Conservation (phyloP, 2,113 vertebrate genomes). For the Perca fluviatilis region DNA sequence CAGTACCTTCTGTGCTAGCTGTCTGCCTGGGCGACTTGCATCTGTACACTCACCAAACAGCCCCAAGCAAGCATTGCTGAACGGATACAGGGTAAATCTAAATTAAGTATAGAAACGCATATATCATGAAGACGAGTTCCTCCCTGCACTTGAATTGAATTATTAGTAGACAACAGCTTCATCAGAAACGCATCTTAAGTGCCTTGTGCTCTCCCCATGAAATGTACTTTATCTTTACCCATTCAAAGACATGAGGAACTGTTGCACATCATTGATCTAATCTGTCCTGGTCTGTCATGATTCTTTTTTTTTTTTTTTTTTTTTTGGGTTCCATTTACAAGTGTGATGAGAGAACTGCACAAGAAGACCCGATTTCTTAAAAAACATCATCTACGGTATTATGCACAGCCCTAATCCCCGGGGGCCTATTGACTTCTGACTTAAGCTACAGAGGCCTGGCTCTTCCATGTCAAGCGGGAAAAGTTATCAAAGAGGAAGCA, state of each 20-base stretch:
- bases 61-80: conserved; percentile 41
- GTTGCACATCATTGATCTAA: background rate
- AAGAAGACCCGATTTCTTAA: conserved; percentile 4
- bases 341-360: background rate
- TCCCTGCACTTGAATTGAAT: background rate
- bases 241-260: background rate
- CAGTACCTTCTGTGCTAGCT: conserved; percentile 56
- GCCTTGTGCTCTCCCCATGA: background rate
- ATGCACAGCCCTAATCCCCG: conserved; percentile 11
- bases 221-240: conserved; percentile 10
- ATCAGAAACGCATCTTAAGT: background rate
- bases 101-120: conserved; percentile 28
- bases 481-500: conserved; percentile 43
- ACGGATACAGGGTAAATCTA: conserved; percentile 40
- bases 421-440: conserved; percentile 50
- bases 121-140: background rate
- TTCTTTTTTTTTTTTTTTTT: background rate
- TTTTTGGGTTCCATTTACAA: background rate
- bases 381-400: conserved; percentile 3
- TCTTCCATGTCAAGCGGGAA: conserved; percentile 19
- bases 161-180: too few relatives aligned
- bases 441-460: conserved; percentile 27
- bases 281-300: background rate
- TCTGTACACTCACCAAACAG: conserved; percentile 64
- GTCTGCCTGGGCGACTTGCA: conserved; percentile 58